Conservation (phyloP, 1,140 invertebrate species). For the Contarinia nasturtii region DNA sequence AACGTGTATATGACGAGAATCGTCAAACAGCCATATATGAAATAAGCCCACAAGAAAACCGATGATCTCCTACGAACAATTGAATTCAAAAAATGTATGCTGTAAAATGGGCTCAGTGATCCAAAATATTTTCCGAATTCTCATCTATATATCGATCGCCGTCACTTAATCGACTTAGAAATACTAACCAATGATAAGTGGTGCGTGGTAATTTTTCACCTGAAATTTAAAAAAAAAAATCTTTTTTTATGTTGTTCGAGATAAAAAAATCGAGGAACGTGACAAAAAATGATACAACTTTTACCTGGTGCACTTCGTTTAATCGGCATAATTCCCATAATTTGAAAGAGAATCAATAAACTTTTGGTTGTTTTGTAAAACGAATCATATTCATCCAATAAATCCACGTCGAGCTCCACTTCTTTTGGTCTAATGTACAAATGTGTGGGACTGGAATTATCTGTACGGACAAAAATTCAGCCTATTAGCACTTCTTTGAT, state of each 20-base stretch:
- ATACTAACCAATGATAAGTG: constrained; percentile 22
- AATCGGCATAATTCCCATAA: constrained; percentile 52
- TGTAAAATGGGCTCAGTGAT: too few species aligned
- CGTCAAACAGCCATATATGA: constrained; percentile 30
- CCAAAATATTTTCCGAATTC: too few species aligned
- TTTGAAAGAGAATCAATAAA: constrained; percentile 41
- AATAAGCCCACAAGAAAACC: constrained; percentile 34
- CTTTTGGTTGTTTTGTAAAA: constrained; percentile 46
- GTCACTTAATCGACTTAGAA: too few species aligned
- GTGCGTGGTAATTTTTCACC: constrained; percentile 26
- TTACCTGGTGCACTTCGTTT: constrained; percentile 33
- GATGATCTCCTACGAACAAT: constrained; percentile 35
- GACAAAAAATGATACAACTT: too few species aligned
- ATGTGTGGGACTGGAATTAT: constrained; percentile 6
- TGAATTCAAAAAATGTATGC: too few species aligned
- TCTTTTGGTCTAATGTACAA: constrained; percentile 17
- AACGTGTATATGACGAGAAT: constrained; percentile 32
- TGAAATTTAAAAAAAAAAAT: constrained; percentile 6
- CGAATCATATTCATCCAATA: constrained; percentile 35
- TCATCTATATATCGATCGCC: too few species aligned
- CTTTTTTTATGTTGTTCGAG: too few species aligned
- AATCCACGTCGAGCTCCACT: constrained; percentile 17
- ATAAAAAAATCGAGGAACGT: too few species aligned
- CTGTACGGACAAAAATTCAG: constrained; percentile 1
- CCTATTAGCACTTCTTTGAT: constrained; percentile 7